phyloP scores from a whole-genome alignment of 2,113 vertebrate species.

The Recurvirostra avosetta region DNA sequence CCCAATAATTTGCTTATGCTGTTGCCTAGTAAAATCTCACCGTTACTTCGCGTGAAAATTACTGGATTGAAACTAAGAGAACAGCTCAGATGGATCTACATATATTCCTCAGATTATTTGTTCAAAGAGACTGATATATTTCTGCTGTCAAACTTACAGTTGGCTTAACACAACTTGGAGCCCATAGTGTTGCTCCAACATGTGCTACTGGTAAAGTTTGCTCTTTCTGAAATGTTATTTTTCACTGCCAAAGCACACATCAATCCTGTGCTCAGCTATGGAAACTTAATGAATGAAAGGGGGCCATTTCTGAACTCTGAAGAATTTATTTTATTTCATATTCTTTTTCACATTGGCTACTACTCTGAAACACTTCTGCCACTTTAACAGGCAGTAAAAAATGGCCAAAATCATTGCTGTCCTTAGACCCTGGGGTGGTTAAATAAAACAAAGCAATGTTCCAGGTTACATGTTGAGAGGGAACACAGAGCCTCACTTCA shows the following conservation, averaged over 20 bases:
- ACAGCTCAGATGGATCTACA: not conserved
- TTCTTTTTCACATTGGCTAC: not conserved
- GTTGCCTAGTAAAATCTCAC: not conserved
- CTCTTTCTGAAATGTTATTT: constrained; percentile 9
- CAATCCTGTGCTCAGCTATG: not conserved
- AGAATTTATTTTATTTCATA: constrained; percentile 9
- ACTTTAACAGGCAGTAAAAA: not conserved
- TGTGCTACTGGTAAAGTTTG: constrained; percentile 7
- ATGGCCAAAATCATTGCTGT: not conserved
- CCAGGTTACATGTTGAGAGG: not conserved
- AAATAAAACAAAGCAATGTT: not conserved
- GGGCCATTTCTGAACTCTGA: not conserved
- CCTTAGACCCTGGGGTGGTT: not conserved
- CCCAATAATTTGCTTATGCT: not conserved
- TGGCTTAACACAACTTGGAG: constrained; percentile 21
- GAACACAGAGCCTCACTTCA: not conserved
- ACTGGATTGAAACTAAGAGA: not conserved
- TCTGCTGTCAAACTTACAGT: constrained; percentile 9
- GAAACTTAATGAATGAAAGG: constrained; percentile 6
- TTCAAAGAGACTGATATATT: constrained; percentile 12
- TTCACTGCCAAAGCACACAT: constrained; percentile 21
- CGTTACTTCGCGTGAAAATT: not conserved
- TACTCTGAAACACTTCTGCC: not conserved
- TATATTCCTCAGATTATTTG: constrained; percentile 1
- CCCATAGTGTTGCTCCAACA: not conserved